phyloP scores from a whole-genome alignment of 1,140 invertebrate species.

The Amyelois transitella region DNA sequence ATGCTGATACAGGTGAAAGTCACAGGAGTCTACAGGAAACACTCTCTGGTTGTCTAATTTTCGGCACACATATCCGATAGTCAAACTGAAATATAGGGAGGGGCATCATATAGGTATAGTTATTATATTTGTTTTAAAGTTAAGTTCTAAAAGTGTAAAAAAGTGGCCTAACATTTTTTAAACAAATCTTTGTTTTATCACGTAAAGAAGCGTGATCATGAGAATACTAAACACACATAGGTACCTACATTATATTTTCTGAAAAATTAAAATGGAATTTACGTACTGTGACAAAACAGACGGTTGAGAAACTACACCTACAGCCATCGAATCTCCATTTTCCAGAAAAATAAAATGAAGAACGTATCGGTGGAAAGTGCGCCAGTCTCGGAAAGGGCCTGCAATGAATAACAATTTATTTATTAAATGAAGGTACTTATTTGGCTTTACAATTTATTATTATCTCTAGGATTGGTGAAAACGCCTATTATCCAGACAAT shows the following conservation, averaged over 20 bases:
- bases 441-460: background rate
- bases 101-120: too few species aligned
- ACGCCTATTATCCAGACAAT: background rate
- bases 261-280: too few species aligned
- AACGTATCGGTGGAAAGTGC: constrained; percentile 79
- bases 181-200: too few species aligned
- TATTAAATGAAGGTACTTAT: constrained; percentile 3
- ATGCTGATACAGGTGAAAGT: constrained; percentile 77
- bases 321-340: constrained; percentile 79
- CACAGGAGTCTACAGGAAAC: constrained; percentile 71
- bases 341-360: constrained; percentile 80
- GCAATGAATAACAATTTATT: constrained; percentile 12
- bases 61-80: constrained; percentile 79
- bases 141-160: too few species aligned
- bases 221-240: too few species aligned
- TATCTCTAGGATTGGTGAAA: background rate
- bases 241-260: background rate
- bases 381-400: constrained; percentile 78
- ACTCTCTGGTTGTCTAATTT: constrained; percentile 71
- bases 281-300: constrained; percentile 76
- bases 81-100: constrained; percentile 76
- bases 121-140: too few species aligned
- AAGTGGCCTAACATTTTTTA: background rate
- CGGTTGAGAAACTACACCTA: constrained; percentile 80
- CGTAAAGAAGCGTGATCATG: too few species aligned